Evolutionary conservation across 2,113 vertebrate genomes (phyloP), one percentile per base, ranked within the genome.

Genomic region (Cynoglossus semilaevis): DNA sequence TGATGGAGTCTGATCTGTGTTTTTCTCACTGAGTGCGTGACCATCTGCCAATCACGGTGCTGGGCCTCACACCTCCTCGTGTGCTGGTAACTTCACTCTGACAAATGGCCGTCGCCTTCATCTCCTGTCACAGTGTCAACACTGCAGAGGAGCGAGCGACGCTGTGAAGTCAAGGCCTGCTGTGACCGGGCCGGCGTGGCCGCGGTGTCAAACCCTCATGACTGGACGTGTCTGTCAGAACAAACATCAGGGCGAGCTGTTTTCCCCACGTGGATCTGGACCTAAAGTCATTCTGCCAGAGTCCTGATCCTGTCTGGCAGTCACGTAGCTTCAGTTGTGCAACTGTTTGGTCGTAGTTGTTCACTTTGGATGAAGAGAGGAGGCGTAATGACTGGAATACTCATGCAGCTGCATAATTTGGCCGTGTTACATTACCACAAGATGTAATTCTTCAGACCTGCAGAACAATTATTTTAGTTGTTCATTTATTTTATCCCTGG

Each of bases 71-170:
- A 65, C 77, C 56, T 75, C 43, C 50, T 75, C 43, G 49, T 1
- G 22, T 36, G 48, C 63, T 58, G 63, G 76, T 65, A 53, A 67
- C 58, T 82, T 81, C 72, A 85, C 50, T 51, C 38, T 57, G 83
- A 76, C 88, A 91, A 90, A 89, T 88, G 84, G 82, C 67, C 52
- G 42, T 3, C 37, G 12, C 73, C 65, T 46, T 77, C 42, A 78
- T 79, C 72, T 74, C 64, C 68, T 58, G 51, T 70, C 66, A 72
- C 65, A 56, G 68, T 58, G 72, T 76, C 73, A 55, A 62, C 74
- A 67, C 8, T 29, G 7, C 66, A 52, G 67, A 61, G 22, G 22
- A 37, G 52, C 41, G 60, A 66, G 61, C 72, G 15, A 22, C 72
- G 72, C 75, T 61, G 70, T 60, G 59, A 73, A 67, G 63, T 43